phyloP scores from a whole-genome alignment of 2,888 invertebrate species.

The Eupithecia abbreviata region DNA sequence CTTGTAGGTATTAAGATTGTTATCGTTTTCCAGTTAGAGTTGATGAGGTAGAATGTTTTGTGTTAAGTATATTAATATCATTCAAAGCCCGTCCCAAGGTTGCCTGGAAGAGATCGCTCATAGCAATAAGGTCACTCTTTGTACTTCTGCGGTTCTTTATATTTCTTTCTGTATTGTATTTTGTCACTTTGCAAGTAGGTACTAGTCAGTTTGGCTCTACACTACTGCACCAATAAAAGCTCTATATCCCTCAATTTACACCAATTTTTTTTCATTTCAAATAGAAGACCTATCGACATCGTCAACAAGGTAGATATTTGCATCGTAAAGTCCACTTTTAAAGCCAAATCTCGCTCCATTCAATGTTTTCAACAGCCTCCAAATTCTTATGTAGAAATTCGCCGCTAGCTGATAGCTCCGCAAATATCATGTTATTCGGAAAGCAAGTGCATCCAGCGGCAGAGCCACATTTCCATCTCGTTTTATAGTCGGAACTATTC shows the following conservation, averaged over 20 bases:
- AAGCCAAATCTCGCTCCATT: constrained; percentile 3
- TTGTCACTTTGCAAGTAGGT: background rate
- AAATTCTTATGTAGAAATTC: constrained; percentile 11
- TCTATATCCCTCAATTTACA: background rate
- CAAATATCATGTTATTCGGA: constrained; percentile 40
- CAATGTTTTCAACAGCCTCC: constrained; percentile 14
- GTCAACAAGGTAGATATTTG: background rate
- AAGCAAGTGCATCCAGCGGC: constrained; percentile 34
- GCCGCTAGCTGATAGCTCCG: constrained; percentile 27
- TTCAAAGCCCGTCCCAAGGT: background rate
- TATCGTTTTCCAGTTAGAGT: background rate
- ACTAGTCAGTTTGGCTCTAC: background rate
- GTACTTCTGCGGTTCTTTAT: background rate
- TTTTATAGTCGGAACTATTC: constrained; percentile 34
- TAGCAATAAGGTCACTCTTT: background rate
- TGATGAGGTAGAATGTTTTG: background rate
- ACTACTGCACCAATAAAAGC: background rate
- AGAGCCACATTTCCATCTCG: constrained; percentile 39
- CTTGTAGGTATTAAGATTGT: background rate
- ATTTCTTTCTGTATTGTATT: background rate
- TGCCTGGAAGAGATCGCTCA: background rate
- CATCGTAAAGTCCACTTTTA: background rate
- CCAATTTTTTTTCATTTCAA: background rate
- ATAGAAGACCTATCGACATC: background rate
- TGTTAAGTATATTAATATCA: background rate